Conservation (phyloP, 2,113 vertebrate genomes). For the Alligator sinensis region DNA sequence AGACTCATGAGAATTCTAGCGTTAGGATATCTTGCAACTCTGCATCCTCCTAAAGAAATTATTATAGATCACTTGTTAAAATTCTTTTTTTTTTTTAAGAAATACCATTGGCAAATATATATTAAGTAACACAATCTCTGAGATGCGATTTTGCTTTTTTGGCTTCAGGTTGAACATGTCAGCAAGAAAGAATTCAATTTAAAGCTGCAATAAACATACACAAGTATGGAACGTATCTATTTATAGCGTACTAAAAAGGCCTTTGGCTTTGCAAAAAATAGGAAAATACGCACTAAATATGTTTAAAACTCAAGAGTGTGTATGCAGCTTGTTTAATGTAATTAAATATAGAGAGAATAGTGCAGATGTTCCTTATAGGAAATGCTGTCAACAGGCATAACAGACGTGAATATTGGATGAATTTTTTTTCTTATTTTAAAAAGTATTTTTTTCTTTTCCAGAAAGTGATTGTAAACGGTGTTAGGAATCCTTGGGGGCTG, state of each 20-base stretch:
- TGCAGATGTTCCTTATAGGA: background rate
- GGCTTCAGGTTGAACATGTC: background rate
- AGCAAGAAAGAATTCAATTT: constrained; percentile 17
- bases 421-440: background rate
- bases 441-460: background rate
- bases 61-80: constrained; percentile 9
- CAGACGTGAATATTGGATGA: background rate
- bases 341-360: background rate
- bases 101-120: background rate
- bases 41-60: constrained; percentile 17
- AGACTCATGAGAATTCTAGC: background rate
- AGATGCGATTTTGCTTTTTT: no score
- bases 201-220: background rate
- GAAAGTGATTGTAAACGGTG: background rate
- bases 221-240: no score
- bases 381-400: background rate
- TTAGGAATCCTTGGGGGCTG: background rate
- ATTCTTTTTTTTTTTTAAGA: background rate
- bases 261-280: background rate
- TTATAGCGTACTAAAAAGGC: no score
- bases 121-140: no score
- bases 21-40: constrained; percentile 21
- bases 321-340: background rate
- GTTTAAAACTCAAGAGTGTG: no score
- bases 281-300: background rate